Evolutionary conservation across 2,113 vertebrate genomes (phyloP).

Genomic region (Eonycteris spelaea): DNA sequence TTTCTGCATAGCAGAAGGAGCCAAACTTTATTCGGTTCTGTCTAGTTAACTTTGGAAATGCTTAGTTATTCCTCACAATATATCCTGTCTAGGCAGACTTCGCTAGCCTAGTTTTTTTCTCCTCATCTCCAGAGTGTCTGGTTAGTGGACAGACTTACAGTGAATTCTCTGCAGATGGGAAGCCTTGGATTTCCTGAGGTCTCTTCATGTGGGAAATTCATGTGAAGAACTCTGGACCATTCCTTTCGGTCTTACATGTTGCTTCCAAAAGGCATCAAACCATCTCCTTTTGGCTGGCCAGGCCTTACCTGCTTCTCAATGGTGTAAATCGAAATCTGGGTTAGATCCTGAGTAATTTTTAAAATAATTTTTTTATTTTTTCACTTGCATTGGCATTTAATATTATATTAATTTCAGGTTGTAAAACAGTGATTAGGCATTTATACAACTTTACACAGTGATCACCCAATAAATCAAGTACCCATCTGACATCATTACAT

Average conservation of each 20-base stretch:
- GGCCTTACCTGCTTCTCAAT: neutral
- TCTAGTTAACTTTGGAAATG: neutral
- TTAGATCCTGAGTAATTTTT: neutral
- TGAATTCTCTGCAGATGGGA: neutral
- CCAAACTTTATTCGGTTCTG: neutral
- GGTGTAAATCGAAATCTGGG: neutral
- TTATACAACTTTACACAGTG: too few species aligned
- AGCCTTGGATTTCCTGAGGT: neutral
- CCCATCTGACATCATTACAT: too few species aligned
- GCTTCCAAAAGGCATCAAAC: neutral
- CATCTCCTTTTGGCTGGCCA: neutral
- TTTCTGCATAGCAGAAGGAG: neutral
- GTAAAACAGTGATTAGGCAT: too few species aligned
- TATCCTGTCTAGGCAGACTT: fast-evolving
- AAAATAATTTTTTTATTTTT: neutral
- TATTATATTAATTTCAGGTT: too few species aligned
- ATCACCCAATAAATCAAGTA: too few species aligned
- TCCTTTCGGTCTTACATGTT: neutral
- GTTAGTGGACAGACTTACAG: neutral
- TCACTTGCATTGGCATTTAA: too few species aligned
- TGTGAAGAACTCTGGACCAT: neutral
- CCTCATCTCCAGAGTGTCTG: neutral
- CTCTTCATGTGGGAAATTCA: neutral
- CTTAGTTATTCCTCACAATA: neutral
- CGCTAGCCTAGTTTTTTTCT: neutral